These are phyloP conservation scores for Nomada fucata DNA, from an alignment of 2,888 invertebrate genomes.

Conservation along the genomic window DNA sequence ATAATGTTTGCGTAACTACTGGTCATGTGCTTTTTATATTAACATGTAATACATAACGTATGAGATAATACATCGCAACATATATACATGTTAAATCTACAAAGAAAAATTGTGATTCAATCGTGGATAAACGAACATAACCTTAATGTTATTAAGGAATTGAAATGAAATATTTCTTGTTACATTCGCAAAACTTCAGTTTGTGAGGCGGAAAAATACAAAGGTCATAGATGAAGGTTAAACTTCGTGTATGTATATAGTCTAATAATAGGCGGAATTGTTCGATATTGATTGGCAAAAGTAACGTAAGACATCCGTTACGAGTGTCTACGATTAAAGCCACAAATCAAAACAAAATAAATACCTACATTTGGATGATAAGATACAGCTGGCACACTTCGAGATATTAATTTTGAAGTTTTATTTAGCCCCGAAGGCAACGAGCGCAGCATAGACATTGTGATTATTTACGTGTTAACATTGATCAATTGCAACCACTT, in stretches of 20 bases:
- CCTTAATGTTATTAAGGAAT: neutral
- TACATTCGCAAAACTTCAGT: neutral
- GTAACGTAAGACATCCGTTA: conserved; percentile 6
- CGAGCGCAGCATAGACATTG: conserved; percentile 78
- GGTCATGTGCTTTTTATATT: neutral
- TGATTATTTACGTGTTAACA: conserved; percentile 36
- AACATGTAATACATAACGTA: neutral
- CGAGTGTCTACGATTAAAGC: conserved; percentile 49
- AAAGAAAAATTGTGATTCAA: neutral
- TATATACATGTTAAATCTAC: neutral
- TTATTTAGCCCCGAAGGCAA: conserved; percentile 74
- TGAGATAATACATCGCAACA: neutral
- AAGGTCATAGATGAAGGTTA: conserved; percentile 25
- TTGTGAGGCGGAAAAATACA: neutral
- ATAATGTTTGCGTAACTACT: neutral
- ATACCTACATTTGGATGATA: conserved; percentile 92
- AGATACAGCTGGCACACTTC: conserved; percentile 86
- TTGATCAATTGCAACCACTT: neutral
- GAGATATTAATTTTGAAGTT: conserved; percentile 73
- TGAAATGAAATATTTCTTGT: neutral
- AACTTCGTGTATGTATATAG: conserved; percentile 19
- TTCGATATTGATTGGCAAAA: conserved; percentile 76
- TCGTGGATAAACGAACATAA: conserved; percentile 24
- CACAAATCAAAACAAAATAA: conserved; percentile 13
- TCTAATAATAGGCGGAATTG: conserved; percentile 73